These are phyloP conservation scores for Semaprochilodus insignis DNA, from an alignment of 2,797 vertebrate genomes.

Conservation along the genomic window DNA sequence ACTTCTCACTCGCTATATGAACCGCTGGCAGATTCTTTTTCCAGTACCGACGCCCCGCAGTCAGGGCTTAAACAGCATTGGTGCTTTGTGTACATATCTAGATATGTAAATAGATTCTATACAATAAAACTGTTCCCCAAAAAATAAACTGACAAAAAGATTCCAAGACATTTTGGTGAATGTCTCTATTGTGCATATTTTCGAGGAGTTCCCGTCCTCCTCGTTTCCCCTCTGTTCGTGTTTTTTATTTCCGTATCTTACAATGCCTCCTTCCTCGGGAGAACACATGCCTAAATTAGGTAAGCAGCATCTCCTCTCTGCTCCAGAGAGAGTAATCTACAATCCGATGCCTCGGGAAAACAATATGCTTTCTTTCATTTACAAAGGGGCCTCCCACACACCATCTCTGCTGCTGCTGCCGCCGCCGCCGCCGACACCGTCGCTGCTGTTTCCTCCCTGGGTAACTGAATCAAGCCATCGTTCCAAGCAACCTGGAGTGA, in stretches of 20 bases:
- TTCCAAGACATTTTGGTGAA: conserved; percentile 88
- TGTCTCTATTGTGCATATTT: conserved; percentile 98
- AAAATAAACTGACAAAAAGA: conserved; percentile 93
- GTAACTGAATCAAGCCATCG: conserved; percentile 88
- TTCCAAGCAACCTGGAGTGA: conserved; percentile 75
- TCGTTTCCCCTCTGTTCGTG: conserved; percentile 48
- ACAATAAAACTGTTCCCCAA: conserved; percentile 92
- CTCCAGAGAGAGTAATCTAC: conserved; percentile 72
- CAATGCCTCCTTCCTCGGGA: conserved; percentile 78
- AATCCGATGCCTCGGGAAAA: conserved; percentile 87
- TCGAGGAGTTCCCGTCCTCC: conserved; percentile 68
- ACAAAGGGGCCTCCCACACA: conserved; percentile 72
- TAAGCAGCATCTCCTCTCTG: conserved; percentile 70
- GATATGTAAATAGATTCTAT: conserved; percentile 98
- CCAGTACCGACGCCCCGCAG: conserved; percentile 81
- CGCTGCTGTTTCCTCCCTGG: conserved; percentile 70
- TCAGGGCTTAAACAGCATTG: conserved; percentile 93
- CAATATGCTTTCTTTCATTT: conserved; percentile 79
- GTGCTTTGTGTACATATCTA: conserved; percentile 97
- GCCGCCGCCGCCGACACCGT: conserved; percentile 65
- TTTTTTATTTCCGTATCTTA: conserved; percentile 72
- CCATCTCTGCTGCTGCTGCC: conserved; percentile 65
- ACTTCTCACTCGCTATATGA: conserved; percentile 67
- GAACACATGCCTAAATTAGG: conserved; percentile 90
- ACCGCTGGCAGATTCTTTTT: conserved; percentile 78